Evolutionary conservation across 2,113 vertebrate species (phyloP).

Genomic region (Phasianus colchicus): DNA sequence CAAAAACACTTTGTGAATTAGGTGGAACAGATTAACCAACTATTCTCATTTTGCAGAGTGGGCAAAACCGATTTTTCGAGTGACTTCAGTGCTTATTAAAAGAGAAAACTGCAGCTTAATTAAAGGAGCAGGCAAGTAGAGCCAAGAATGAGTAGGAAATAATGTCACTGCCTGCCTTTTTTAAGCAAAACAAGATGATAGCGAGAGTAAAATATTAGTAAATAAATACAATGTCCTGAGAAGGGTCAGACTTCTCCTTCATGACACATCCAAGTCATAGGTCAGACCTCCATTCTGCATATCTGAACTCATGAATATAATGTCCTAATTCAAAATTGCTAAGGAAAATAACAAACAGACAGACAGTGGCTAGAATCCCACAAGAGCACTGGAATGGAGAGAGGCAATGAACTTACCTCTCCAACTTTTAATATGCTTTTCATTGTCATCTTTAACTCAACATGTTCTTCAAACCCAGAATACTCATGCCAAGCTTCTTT

Average conservation of each 20-base stretch:
- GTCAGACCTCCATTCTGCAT: neutral
- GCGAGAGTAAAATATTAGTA: neutral
- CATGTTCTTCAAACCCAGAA: neutral
- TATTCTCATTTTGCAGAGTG: constrained; percentile 28
- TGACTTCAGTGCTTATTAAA: constrained; percentile 39
- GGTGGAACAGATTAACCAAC: neutral
- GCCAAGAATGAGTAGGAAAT: neutral
- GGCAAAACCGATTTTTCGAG: constrained; percentile 20
- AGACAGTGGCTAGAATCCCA: neutral
- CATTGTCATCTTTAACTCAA: neutral
- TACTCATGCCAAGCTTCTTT: neutral
- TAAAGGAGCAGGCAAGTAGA: neutral
- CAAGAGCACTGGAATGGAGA: neutral
- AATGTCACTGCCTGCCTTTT: neutral
- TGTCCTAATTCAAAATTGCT: neutral
- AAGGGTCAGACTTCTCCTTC: neutral
- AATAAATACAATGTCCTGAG: neutral
- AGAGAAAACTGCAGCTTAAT: constrained; percentile 39
- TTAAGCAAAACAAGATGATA: constrained; percentile 28
- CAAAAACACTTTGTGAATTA: neutral
- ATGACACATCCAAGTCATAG: neutral
- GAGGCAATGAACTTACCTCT: neutral
- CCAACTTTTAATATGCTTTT: neutral
- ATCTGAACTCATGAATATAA: neutral
- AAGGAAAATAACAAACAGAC: neutral